A percentile compares a stretch with the other conserved stretches of the same genome.
These are phyloP conservation scores for Rotaria magnacalcarata DNA, from an alignment of 2,888 invertebrate species.

Conservation along the genomic window DNA sequence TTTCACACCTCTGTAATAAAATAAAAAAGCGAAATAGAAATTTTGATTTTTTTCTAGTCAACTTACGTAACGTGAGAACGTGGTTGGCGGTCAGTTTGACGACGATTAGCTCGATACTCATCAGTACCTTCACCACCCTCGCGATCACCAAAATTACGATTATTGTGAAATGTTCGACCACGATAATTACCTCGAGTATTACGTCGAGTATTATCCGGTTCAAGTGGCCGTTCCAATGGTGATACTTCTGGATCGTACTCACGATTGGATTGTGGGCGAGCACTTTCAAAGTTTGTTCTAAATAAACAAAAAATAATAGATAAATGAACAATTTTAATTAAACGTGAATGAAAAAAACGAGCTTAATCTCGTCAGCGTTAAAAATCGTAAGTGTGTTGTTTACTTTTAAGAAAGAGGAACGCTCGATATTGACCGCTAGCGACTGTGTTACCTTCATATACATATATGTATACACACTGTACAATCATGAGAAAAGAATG, in stretches of 20 bases:
- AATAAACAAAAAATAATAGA: background rate
- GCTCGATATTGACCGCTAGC: too few relatives aligned
- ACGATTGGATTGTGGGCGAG: background rate
- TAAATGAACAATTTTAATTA: too few relatives aligned
- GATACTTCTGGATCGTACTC: background rate
- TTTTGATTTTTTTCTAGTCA: background rate
- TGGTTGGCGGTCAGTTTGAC: conserved; percentile 20
- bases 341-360: too few relatives aligned
- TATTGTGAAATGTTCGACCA: background rate
- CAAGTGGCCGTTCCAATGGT: background rate
- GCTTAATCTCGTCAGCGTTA: too few relatives aligned
- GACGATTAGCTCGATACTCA: background rate
- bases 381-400: too few relatives aligned
- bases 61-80: background rate
- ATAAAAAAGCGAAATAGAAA: background rate
- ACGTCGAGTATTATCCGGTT: conserved; percentile 9
- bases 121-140: background rate
- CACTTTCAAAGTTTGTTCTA: background rate
- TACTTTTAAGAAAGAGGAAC: too few relatives aligned
- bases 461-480: too few relatives aligned
- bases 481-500: too few relatives aligned
- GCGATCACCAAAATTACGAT: background rate
- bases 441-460: too few relatives aligned
- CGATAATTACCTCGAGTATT: background rate
- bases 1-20: conserved; percentile 38